Evolutionary conservation across 2,797 vertebrate species (phyloP).

Genomic region (Gouania willdenowi): DNA sequence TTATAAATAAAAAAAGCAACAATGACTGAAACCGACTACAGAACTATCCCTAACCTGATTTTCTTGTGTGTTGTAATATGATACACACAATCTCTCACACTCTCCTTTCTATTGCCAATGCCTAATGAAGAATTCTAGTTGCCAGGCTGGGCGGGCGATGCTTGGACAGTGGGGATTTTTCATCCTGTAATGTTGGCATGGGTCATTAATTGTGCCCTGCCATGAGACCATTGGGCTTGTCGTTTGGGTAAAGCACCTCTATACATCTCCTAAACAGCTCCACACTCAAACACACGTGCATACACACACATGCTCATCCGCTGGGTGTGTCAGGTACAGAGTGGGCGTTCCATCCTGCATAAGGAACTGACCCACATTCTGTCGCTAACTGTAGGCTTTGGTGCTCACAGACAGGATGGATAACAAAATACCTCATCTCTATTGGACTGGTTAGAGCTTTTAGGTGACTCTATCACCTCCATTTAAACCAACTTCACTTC

Average conservation of each 20-base stretch:
- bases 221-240: conserved; percentile 84
- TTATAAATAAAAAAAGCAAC: no score
- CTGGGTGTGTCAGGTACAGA: conserved; percentile 37
- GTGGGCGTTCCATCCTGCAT: conserved; percentile 46
- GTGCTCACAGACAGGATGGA: conserved; percentile 14
- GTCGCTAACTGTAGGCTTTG: conserved; percentile 56
- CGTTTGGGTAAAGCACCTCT: conserved; percentile 83
- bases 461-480: no score
- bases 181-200: conserved; percentile 85
- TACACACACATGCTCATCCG: conserved; percentile 35
- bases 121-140: conserved; percentile 85
- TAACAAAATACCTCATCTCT: no score
- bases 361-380: conserved; percentile 63
- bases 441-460: no score
- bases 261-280: conserved; percentile 75
- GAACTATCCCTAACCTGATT: neutral
- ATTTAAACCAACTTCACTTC: no score
- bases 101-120: conserved; percentile 35
- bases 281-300: conserved; percentile 3
- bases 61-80: conserved; percentile 1
- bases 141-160: conserved; percentile 72
- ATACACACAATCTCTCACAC: conserved; percentile 11
- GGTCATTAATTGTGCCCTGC: conserved; percentile 90
- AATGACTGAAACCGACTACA: no score
- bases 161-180: conserved; percentile 84